These are phyloP conservation scores for Mustelus asterias DNA, from an alignment of 2,113 vertebrate species.

Conservation along the genomic window DNA sequence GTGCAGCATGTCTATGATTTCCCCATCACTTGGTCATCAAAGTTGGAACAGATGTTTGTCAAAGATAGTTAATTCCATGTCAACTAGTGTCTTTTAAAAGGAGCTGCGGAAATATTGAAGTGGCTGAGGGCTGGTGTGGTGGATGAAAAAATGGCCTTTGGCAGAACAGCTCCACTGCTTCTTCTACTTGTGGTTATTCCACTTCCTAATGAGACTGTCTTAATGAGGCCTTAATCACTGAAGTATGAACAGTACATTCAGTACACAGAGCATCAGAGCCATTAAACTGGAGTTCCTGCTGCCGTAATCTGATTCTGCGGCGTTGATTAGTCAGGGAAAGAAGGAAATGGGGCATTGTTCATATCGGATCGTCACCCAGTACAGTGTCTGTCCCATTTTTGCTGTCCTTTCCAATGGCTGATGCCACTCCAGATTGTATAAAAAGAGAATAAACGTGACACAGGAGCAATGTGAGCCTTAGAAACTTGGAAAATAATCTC, in stretches of 20 bases:
- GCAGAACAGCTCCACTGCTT: neutral
- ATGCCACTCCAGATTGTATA: neutral
- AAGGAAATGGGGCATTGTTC: neutral
- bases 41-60: neutral
- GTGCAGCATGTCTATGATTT: neutral
- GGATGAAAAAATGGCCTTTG: neutral
- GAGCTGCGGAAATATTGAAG: neutral
- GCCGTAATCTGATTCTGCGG: neutral
- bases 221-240: neutral
- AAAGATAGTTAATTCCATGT: neutral
- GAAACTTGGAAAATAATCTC: neutral
- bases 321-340: neutral
- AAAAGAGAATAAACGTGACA: no score
- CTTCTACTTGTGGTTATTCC: neutral
- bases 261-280: neutral
- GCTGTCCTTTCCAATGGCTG: neutral
- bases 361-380: neutral
- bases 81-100: neutral
- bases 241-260: neutral
- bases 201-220: neutral
- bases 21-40: neutral
- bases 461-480: neutral
- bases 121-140: neutral
- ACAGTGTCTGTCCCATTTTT: neutral
- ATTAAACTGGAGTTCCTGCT: neutral